These are phyloP conservation scores for Tringa solitaria DNA, from an alignment of 2,113 vertebrate species.

Conservation along the genomic window DNA sequence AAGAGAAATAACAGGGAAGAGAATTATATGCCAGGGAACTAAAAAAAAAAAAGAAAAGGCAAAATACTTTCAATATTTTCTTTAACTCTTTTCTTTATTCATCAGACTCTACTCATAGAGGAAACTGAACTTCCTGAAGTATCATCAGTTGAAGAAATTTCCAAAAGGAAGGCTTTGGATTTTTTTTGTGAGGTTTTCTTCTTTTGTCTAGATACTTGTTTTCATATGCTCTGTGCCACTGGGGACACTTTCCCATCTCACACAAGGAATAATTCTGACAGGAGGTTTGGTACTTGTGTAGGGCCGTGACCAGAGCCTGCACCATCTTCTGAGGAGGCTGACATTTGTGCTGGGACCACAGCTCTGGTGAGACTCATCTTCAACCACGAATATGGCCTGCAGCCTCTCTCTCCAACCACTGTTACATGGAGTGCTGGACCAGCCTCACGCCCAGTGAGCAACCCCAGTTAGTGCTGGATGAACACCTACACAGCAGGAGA, in stretches of 20 bases:
- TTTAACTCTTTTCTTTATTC: neutral
- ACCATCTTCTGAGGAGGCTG: neutral
- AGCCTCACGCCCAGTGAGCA: neutral
- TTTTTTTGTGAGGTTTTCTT: neutral
- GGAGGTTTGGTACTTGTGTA: neutral
- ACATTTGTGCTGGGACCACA: neutral
- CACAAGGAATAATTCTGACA: neutral
- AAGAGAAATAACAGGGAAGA: neutral
- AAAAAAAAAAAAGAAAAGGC: neutral
- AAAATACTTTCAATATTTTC: neutral
- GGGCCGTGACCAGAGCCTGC: fast-evolving
- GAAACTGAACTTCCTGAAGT: neutral
- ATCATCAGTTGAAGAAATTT: neutral
- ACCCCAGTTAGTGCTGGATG: fast-evolving
- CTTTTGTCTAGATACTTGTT: neutral
- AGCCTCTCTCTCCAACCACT: neutral
- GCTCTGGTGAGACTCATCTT: neutral
- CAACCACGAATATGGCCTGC: neutral
- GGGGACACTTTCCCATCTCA: neutral
- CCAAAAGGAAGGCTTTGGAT: neutral
- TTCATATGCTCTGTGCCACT: neutral
- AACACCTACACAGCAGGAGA: neutral
- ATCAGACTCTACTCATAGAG: neutral
- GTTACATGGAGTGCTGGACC: neutral
- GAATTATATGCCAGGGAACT: neutral